These are phyloP conservation scores for Callitettix versicolor DNA, from an alignment of 1,140 invertebrate genomes.

Conservation along the genomic window DNA sequence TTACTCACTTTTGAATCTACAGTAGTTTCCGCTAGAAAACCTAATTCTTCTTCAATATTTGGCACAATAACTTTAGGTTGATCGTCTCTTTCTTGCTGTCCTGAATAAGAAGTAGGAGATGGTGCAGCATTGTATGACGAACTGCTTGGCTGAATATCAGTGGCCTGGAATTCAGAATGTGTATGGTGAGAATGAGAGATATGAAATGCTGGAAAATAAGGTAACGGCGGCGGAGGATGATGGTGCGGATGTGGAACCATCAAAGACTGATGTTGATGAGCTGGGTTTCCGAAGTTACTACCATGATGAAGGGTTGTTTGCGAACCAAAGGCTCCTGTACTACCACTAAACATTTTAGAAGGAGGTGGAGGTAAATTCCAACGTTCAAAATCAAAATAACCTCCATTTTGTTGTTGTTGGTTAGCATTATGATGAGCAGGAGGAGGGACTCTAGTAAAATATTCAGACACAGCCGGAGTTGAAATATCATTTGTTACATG, in stretches of 20 bases:
- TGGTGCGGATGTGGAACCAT: slow-evolving; percentile 50
- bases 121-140: background rate
- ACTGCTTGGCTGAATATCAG: slow-evolving; percentile 9
- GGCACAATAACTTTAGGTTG: slow-evolving; percentile 71
- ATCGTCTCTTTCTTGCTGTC: slow-evolving; percentile 41
- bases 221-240: slow-evolving; percentile 41
- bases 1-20: background rate
- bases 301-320: slow-evolving; percentile 44
- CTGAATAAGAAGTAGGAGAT: slow-evolving; percentile 26
- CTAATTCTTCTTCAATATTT: slow-evolving; percentile 74
- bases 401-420: slow-evolving; percentile 50
- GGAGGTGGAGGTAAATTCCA: slow-evolving; percentile 57
- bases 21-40: slow-evolving; percentile 50
- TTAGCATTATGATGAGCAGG: slow-evolving; percentile 55
- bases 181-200: too few relatives aligned
- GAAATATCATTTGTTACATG: background rate
- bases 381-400: slow-evolving; percentile 58
- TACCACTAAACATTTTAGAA: slow-evolving; percentile 48
- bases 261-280: slow-evolving; percentile 39
- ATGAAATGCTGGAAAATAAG: slow-evolving; percentile 54
- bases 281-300: slow-evolving; percentile 39
- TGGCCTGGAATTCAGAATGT: background rate
- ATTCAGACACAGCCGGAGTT: slow-evolving; percentile 10
- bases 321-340: slow-evolving; percentile 39
- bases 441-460: slow-evolving; percentile 45